Evolutionary conservation across 35 echinoderm and acorn worm genomes (phyloP).

Genomic region (Heliocidaris erythrogramma): DNA sequence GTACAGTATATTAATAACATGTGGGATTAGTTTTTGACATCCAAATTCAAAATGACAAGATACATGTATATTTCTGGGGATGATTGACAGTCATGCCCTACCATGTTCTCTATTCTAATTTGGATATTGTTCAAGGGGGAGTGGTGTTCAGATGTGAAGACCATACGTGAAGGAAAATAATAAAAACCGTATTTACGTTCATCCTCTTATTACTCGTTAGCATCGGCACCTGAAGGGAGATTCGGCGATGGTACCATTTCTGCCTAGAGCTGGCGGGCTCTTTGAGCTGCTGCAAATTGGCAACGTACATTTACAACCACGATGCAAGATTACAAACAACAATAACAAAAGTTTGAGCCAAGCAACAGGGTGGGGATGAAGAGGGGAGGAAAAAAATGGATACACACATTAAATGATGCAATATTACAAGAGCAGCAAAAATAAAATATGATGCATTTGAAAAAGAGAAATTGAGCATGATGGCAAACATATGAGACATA

Average conservation of each 20-base stretch:
- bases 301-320: conserved; percentile 12
- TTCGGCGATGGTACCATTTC: conserved; percentile 26
- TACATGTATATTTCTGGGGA: neutral
- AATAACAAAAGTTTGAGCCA: neutral
- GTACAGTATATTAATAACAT: neutral
- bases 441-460: neutral
- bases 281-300: conserved; percentile 35
- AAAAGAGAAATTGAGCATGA: neutral
- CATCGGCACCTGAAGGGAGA: conserved; percentile 21
- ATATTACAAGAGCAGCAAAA: neutral
- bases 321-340: conserved; percentile 27
- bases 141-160: neutral
- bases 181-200: neutral
- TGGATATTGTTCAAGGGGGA: neutral
- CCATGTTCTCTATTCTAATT: neutral
- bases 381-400: conserved; percentile 8
- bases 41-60: neutral
- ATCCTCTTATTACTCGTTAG: conserved; percentile 7
- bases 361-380: neutral
- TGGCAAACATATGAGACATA: neutral
- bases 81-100: no score
- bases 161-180: neutral
- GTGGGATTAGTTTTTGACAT: neutral
- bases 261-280: neutral
- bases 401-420: conserved; percentile 10